Base-by-base conservation (phyloP, 1,140 invertebrate species). In the Cydia splendana region DNA sequence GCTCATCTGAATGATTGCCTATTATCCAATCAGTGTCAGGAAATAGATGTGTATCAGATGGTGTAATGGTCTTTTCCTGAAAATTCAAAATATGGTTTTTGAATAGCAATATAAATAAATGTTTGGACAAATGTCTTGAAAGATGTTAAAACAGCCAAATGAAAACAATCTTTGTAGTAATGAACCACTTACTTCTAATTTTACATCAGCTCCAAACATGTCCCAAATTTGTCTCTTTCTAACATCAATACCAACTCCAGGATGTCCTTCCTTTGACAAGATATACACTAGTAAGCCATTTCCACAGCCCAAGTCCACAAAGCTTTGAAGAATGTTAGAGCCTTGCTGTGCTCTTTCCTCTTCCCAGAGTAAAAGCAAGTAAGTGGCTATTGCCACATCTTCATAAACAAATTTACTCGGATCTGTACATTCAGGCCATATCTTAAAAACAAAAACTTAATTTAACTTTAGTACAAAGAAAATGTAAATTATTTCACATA, bases 1-100 rank as follows among this genome's bases (percentile, higher is more conserved):
- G 91, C 89, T 99, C 99, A 94, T 99, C 99, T 57, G 98, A 99
- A 94, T 99, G 99, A 94, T 99, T 99, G 62, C 99, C 99, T 91
- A 99, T 98, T 13, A 99, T 91, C 98, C 98, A 99, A 89, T 99
- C 97, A 57, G 93, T 95, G n/a, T 96, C 94, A 28, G 96, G 95
- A 87, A 97, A 98, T n/a, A 95, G 85, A 71, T 94, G 94, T 51
- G 95, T 90, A 78, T 95, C 94, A 42, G 96, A 96, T 38, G 97
- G 97, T 76, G 94, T 95, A 75, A 98, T 94, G 0, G 96, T 94
- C 80, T 87, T 86, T 77, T 95, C 95, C 94, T 96, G 78, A 2
- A 12, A 94, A 91, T 78, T 79, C 24, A 80, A 78, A 76, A 71
- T 77, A 42, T 76, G 15, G 2, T 3, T 45, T n/a, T 34, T 67